Conservation (phyloP, 2,113 vertebrate genomes). For the Zosterops lateralis region DNA sequence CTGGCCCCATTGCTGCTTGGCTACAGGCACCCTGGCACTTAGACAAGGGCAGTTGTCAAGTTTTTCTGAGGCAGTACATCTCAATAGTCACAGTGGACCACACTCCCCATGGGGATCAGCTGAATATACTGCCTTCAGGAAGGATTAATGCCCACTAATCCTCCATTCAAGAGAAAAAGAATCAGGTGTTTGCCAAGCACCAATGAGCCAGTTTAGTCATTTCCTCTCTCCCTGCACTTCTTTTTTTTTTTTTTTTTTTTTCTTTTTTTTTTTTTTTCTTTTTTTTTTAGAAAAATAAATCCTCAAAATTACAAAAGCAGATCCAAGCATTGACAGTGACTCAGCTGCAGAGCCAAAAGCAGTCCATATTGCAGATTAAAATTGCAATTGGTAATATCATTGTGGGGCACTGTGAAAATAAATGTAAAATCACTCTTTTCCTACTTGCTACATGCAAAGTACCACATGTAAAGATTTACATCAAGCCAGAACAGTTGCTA, state of each 20-base stretch:
- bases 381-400: background rate
- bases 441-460: background rate
- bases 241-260: background rate
- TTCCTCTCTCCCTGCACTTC: background rate
- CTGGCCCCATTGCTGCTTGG: background rate
- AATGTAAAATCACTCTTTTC: background rate
- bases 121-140: background rate
- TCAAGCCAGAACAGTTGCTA: background rate
- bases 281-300: background rate
- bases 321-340: background rate
- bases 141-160: slow-evolving; percentile 19
- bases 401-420: background rate
- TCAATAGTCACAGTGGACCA: background rate
- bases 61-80: background rate
- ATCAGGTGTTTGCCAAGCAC: background rate
- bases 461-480: background rate
- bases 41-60: background rate
- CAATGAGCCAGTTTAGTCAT: background rate
- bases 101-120: background rate
- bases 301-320: background rate
- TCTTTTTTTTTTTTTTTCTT: too few species aligned
- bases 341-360: background rate
- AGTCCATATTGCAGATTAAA: slow-evolving; percentile 7
- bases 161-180: background rate
- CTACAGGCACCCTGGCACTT: background rate